Percentiles rank a stretch among this genome's conserved stretches.
These are phyloP conservation scores for Cecidostiba fungosa DNA, from an alignment of 2,888 invertebrate species.

Conservation along the genomic window DNA sequence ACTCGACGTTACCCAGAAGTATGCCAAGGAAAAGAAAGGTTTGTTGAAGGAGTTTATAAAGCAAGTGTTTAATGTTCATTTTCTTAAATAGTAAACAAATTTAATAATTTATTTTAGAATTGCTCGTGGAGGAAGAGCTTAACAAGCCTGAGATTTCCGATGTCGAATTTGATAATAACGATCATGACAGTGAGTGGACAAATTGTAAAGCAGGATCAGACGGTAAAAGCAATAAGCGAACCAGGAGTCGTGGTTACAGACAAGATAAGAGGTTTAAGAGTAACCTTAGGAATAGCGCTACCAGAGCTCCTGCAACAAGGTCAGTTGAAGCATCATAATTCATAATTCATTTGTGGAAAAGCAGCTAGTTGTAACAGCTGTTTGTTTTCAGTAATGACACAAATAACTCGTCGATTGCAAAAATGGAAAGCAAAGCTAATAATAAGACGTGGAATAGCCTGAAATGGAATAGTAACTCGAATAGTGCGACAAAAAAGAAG, in stretches of 20 bases:
- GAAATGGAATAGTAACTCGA: not conserved
- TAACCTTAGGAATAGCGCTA: not conserved
- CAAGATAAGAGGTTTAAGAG: constrained; percentile 29
- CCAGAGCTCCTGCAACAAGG: not conserved
- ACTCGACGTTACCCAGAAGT: constrained; percentile 88
- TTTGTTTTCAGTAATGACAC: not conserved
- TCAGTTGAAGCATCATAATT: not conserved
- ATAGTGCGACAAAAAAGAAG: not conserved
- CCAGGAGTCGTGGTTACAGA: not conserved
- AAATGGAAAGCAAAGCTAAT: not conserved
- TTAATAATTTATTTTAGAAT: not conserved
- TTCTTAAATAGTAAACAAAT: not conserved
- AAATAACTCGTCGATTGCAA: not conserved
- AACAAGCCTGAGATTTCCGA: not conserved
- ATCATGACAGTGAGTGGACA: constrained; percentile 3
- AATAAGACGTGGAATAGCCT: not conserved
- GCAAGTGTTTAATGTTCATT: not conserved
- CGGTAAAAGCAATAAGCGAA: constrained; percentile 9
- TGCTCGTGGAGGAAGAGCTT: constrained; percentile 16
- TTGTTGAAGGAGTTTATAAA: not conserved
- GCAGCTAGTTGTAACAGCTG: no score
- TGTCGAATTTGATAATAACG: constrained; percentile 22
- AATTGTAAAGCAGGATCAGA: not conserved
- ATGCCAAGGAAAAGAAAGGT: constrained; percentile 84
- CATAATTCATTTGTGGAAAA: not conserved